Evolutionary conservation across 53 echinoderm and acorn worm species (phyloP), one percentile per base, ranked within the genome.

Genomic region (Hippasteria phrygiana): DNA sequence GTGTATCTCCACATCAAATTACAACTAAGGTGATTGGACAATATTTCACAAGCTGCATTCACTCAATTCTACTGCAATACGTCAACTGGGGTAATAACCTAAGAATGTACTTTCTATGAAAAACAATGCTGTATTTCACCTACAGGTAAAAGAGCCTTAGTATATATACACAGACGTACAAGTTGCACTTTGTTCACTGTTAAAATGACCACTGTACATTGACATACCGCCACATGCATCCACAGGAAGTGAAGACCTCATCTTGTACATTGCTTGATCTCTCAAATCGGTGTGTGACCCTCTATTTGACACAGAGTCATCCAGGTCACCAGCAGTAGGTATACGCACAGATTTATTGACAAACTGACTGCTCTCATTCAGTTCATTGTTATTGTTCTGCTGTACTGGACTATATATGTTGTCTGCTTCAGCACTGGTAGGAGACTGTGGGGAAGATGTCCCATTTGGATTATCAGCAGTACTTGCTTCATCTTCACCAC

Each of bases 181-280:
- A n/a, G n/a, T n/a, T n/a, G n/a, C n/a, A n/a, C n/a, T n/a, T n/a
- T n/a, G n/a, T n/a, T n/a, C n/a, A n/a, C n/a, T n/a, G n/a, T n/a
- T n/a, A n/a, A n/a, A n/a, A n/a, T n/a, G n/a, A n/a, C n/a, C n/a
- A n/a, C n/a, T n/a, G n/a, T n/a, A n/a, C n/a, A 16, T 11, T 10
- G 27, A 62, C 80, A 24, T 80, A 80, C 80, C 80, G 13, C 80
- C 80, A 62, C 11, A 35, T 51, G 80, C 80, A 80, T 80, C 80
- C 16, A 62, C 53, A 32, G 80, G 80, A 22, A 51, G 80, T 13
- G 80, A 62, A 7, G 80, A 62, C 29, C 80, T 80, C 62, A 62
- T 42, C 28, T 80, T 59, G 63, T 62, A 42, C 80, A 80, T 41
- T 59, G 80, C 63, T 62, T 62, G 62, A 26, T 78, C 78, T 32